Conservation (phyloP, 64 coral and sea anemone species). For the Actinia tenebrosa region DNA sequence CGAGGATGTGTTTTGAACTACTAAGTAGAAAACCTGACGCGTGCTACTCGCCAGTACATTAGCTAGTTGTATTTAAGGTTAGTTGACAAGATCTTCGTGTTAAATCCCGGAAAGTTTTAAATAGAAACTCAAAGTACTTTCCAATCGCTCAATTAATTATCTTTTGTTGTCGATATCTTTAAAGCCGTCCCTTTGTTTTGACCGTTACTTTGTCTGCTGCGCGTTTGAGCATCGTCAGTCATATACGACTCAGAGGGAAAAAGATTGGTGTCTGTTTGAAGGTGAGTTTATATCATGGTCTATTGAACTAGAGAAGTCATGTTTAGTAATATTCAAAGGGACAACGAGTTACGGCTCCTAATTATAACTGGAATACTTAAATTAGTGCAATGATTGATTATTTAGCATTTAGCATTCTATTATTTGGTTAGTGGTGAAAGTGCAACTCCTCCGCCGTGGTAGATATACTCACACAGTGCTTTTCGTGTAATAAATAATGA, state of each 20-base stretch:
- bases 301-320: not conserved
- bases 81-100: not conserved
- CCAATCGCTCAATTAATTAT: not conserved
- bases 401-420: no score
- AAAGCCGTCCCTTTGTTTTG: not conserved
- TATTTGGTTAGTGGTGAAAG: no score
- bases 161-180: constrained; percentile 3
- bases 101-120: constrained; percentile 6
- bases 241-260: not conserved
- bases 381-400: no score
- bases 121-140: not conserved
- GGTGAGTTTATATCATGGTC: not conserved
- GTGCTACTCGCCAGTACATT: not conserved
- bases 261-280: not conserved
- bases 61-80: not conserved
- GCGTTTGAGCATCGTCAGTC: not conserved
- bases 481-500: no score
- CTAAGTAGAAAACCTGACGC: not conserved
- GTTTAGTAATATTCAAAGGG: not conserved
- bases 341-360: no score
- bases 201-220: not conserved
- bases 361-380: no score
- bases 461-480: no score
- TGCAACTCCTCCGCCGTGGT: no score
- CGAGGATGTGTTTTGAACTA: not conserved